Base-by-base conservation (phyloP, 53 echinoderm and acorn worm species). In the Apostichopus leukothele region DNA sequence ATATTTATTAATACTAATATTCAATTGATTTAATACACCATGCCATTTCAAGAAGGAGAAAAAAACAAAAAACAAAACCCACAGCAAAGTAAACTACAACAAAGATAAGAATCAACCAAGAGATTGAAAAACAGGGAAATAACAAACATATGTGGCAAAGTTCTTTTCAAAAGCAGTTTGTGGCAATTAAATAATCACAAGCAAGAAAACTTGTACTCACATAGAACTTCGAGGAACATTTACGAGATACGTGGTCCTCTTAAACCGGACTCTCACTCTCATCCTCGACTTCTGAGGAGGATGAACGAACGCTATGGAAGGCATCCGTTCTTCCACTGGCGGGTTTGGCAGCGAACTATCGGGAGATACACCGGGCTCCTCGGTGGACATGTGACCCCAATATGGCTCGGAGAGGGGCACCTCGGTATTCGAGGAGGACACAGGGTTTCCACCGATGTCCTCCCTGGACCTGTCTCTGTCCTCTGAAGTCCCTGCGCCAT, bases 211-310 rank as follows among this genome's bases (percentile, higher is more conserved):
- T 51, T 20, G 0, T 67, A 66, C 85, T 85, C 18, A 67, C 67
- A 67, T 50, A 22, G 7, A 5, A 51, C 11, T 50, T 50, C 66
- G 39, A 67, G 85, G 91, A 75, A 95, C 75, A 39, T 91, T 91
- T 7, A 95, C 93, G 8, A 93, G 91, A 67, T 91, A 90, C 5
- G 90, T 90, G 50, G 88, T 93, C 23, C 91, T 91, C 57, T 90
- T 89, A 22, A 95, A 88, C 59, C 75, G 89, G 80, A 95, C 95
- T 52, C 91, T 89, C 60, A 95, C 91, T 21, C 95, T 85, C 95
- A 95, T 93, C 73, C 61, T 89, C 9, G 87, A 14, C 50, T 83
- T 83, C 83, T 57, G 23, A 6, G 83, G 83, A 83, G 83, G 83
- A 52, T 60, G 60, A 19, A 88, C n/a, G 23, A 88, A 71, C 21